Evolutionary conservation across 2,888 invertebrate species (phyloP).

Genomic region (Dione juno): DNA sequence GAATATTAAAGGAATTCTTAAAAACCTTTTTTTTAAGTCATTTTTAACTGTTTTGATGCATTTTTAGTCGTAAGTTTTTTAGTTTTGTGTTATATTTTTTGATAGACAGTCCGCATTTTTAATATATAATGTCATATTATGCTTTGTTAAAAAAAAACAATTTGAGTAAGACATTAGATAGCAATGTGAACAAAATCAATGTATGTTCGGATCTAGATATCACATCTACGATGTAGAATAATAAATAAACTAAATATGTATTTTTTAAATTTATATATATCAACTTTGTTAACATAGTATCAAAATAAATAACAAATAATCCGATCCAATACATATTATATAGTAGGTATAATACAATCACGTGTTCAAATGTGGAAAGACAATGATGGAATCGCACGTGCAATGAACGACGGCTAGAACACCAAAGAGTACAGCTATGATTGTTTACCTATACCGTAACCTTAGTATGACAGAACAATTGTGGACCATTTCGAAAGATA

Average conservation of each 20-base stretch:
- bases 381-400: conserved; percentile 52
- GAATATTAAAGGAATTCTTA: conserved; percentile 18
- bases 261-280: not conserved
- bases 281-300: not conserved
- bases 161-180: conserved; percentile 16
- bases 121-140: conserved; percentile 32
- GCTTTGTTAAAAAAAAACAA: conserved; percentile 22
- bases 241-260: not conserved
- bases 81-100: conserved; percentile 31
- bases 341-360: conserved; percentile 42
- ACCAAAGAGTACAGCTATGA: conserved; percentile 73
- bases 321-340: conserved; percentile 7
- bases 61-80: conserved; percentile 39
- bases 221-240: not conserved
- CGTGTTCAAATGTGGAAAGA: conserved; percentile 33
- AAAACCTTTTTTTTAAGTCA: conserved; percentile 4
- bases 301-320: not conserved
- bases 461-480: conserved; percentile 54
- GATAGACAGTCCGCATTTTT: conserved; percentile 39
- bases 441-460: conserved; percentile 56
- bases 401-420: conserved; percentile 76
- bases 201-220: conserved; percentile 3
- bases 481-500: conserved; percentile 52
- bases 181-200: not conserved
- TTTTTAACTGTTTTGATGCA: conserved; percentile 30